Conservation (phyloP, 2,797 vertebrate genomes). For the Mormyrops attenuatus region DNA sequence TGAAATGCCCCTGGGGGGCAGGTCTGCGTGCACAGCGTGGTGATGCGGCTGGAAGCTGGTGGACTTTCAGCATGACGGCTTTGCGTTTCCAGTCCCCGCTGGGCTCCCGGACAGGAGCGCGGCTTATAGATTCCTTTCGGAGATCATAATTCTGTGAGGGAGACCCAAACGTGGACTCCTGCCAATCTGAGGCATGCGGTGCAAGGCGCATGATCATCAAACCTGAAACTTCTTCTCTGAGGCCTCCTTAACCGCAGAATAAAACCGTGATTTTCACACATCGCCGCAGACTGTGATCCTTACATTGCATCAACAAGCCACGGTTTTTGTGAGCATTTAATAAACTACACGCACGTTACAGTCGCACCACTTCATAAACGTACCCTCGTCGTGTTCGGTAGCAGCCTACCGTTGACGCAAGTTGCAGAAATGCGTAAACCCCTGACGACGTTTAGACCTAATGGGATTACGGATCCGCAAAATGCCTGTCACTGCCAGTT, state of each 20-base stretch:
- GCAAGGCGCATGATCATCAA: neutral
- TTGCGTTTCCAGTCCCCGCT: neutral
- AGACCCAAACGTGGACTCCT: neutral
- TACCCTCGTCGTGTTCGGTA: neutral
- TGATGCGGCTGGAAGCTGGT: neutral
- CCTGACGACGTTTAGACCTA: neutral
- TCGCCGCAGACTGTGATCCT: neutral
- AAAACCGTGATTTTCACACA: neutral
- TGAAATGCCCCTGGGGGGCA: conserved; percentile 5
- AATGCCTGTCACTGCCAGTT: neutral
- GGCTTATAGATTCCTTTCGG: neutral
- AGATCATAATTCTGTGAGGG: neutral
- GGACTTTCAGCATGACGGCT: neutral
- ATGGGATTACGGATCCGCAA: neutral
- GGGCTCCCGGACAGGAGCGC: neutral
- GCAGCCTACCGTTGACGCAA: neutral
- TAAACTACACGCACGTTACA: neutral
- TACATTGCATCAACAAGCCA: neutral
- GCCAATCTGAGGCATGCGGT: neutral
- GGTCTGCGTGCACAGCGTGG: neutral
- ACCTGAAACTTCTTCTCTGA: neutral
- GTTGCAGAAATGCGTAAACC: neutral
- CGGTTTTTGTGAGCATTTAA: neutral
- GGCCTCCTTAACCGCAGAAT: neutral
- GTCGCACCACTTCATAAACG: neutral